phyloP scores from a whole-genome alignment of 2,113 vertebrate genomes.

The Nibea coibor region DNA sequence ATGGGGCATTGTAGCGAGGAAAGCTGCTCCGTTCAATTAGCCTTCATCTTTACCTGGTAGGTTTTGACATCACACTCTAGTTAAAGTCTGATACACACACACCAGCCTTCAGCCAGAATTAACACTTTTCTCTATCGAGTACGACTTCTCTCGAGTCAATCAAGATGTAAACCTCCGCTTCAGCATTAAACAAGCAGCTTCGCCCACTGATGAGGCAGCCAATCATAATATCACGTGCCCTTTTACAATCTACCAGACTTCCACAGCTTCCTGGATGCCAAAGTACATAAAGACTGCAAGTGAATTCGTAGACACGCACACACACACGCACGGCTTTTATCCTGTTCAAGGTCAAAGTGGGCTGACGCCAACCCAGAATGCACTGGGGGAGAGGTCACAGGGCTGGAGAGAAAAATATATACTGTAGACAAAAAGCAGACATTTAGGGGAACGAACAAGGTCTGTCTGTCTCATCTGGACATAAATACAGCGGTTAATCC shows the following conservation, averaged over 20 bases:
- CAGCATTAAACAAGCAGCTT: constrained; percentile 13
- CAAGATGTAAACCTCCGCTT: neutral
- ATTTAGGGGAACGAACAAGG: no score
- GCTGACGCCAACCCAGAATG: neutral
- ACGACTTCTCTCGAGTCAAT: neutral
- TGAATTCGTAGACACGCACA: neutral
- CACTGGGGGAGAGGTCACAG: neutral
- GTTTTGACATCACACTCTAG: constrained; percentile 43
- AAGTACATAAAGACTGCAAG: neutral
- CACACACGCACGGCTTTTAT: neutral
- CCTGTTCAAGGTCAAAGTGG: neutral
- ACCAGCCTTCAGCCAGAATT: constrained; percentile 40
- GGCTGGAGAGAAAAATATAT: neutral
- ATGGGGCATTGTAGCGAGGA: constrained; percentile 41
- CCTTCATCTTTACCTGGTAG: constrained; percentile 61
- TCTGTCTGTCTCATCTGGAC: neutral
- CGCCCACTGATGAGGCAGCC: constrained; percentile 18
- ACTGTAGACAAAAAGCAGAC: neutral
- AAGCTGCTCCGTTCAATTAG: constrained; percentile 70
- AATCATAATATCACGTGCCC: neutral
- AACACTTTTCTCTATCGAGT: constrained; percentile 14
- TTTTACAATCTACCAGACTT: constrained; percentile 14
- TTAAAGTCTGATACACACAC: constrained; percentile 23
- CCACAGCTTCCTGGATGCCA: constrained; percentile 5
- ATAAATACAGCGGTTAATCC: neutral